Base-by-base conservation (phyloP, 2,113 vertebrate genomes). In the Leptobrachium leishanense region DNA sequence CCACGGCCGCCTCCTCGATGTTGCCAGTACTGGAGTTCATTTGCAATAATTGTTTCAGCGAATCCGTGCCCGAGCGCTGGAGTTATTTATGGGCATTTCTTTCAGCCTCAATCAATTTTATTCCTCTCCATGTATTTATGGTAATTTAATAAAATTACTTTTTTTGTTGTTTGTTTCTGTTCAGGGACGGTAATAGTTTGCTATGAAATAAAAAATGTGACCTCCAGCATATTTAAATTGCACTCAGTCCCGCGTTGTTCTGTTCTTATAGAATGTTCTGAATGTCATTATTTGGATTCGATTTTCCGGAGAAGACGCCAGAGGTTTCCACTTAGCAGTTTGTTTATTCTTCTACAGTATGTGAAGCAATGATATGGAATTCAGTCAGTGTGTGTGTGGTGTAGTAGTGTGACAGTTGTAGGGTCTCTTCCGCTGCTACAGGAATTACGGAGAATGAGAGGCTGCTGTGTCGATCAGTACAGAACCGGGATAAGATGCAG, bases 11-110 rank as follows among this genome's bases (percentile, higher is more conserved):
- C 20, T 31, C 20, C 20, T 31, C 20, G 20, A 31, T 31, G 20
- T 43, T 43, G 42, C 65, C 72, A 65, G 68, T 65, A 79, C 8
- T 59, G 53, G 13, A n/a, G 13, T 70, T 72, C 65, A 72, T 79
- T 79, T 79, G 59, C 76, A 79, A 72, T 79, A 42, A 79, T 43
- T 59, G 31, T 31, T 31, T 31, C 20, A 31, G 20, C 11, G 59
- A 42, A 64, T 31, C 54, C 42, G 57, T 42, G 57, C 31, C 11
- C n/a, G 65, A 64, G 42, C 39, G 15, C 75, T 62, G 20, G 75
- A 69, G 54, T 39, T 57, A 70, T 70, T 44, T 50, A 59, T 62
- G 54, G 44, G n/a, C 68, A 54, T 41, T 62, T 77, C 53, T 69
- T 63, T 70, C 62, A 69, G 64, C 8, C 64, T 43, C 10, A 7